These are phyloP conservation scores for Epizoanthus illoricatus DNA, from an alignment of 92 coral and sea anemone genomes.

Conservation along the genomic window DNA sequence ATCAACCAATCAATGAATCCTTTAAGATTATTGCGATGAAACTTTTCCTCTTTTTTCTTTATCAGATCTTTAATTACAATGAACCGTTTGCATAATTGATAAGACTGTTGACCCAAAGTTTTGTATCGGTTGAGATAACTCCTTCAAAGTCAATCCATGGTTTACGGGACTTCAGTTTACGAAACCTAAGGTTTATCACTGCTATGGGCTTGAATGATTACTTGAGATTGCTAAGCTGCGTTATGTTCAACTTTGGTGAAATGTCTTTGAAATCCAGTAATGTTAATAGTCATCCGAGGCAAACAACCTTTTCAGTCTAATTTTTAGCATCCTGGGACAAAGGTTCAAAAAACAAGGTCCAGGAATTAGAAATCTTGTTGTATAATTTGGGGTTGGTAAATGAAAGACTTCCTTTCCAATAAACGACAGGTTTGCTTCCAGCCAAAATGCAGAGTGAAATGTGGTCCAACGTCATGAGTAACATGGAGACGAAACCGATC, in stretches of 20 bases:
- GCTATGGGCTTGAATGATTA: background rate
- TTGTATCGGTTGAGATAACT: background rate
- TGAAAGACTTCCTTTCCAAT: too few relatives aligned
- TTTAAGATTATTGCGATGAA: background rate
- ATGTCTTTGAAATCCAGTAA: background rate
- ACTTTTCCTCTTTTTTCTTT: background rate
- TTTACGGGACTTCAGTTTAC: background rate
- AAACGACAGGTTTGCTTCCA: too few relatives aligned
- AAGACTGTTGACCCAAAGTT: background rate
- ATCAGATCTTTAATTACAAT: background rate
- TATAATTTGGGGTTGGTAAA: background rate
- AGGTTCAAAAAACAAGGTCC: constrained; percentile 4
- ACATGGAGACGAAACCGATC: background rate
- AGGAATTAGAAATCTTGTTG: background rate
- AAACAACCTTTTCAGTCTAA: background rate
- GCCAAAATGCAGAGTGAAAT: constrained; percentile 2
- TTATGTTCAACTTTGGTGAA: background rate
- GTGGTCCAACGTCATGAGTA: constrained; percentile 4
- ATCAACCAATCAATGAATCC: too few relatives aligned
- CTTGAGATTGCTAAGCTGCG: background rate
- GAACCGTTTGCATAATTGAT: background rate
- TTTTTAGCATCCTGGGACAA: background rate
- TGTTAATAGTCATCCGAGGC: background rate
- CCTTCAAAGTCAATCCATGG: constrained; percentile 4
- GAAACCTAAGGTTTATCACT: background rate